Base-by-base conservation (phyloP, 2,888 invertebrate genomes). In the Gari tellinella region DNA sequence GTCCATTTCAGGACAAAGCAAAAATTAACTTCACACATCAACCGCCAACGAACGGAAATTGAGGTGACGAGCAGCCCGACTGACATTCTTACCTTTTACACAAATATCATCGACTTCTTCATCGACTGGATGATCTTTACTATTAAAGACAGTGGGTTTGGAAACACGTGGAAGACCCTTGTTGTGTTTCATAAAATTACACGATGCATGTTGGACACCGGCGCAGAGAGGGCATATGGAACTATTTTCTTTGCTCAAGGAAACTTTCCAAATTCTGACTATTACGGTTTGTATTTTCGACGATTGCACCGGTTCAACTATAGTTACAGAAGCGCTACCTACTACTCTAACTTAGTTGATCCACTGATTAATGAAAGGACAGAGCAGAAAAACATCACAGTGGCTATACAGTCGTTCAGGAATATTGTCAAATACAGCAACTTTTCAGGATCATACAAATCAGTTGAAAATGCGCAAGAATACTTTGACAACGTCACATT, bases 141-240 rank as follows among this genome's bases (percentile, higher is more conserved):
- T 25, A 84, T 87, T 46, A 76, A 60, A 17, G 83, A 83, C 41
- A 80, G 81, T 40, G 84, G 82, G 12, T 83, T 83, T 63, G 86
- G 83, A 5, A 80, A 72, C 23, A 68, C 80, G 17, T 87, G 87
- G 87, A 83, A 81, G 55, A 69, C 84, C 17, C 92, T 97, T 68
- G 94, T 97, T 53, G 96, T 96, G 0, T 97, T 97, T 91, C 97
- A 97, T 92, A 97, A 97, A 91, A 93, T 97, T 0, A 93, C 97
- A 0, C 94, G 96, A 12, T 96, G 96, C 88, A 96, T 97, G 80
- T 97, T 97, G 90, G 96, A 96, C 88, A 95, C 96, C 68, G 97
- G 96, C 0, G 96, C 97, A 64, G 95, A 96, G 0, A 95, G 96
- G 25, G 96, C 97, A 0, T 95, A 96, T 79, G 97, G 97, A 2